Conservation (phyloP, 2,113 vertebrate species). For the Ophiodon elongatus region DNA sequence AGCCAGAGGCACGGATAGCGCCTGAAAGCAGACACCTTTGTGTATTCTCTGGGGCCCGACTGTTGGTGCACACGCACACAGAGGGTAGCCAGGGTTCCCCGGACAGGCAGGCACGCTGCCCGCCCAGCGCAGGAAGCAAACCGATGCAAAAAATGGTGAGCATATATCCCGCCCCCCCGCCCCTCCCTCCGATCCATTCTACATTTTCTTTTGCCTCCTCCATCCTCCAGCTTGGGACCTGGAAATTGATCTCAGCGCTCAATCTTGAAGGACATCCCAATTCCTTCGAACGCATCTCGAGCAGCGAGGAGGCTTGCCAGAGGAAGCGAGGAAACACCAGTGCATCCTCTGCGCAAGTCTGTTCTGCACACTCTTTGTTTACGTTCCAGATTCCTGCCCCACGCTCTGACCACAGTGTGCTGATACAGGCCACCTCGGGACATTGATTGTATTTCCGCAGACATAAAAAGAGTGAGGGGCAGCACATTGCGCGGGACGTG, state of each 20-base stretch:
- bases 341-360: background rate
- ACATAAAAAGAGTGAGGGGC: constrained; percentile 59
- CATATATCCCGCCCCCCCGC: background rate
- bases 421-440: constrained; percentile 58
- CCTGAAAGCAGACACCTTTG: constrained; percentile 70
- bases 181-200: background rate
- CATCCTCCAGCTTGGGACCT: background rate
- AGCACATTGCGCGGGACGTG: constrained; percentile 58
- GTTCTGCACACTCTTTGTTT: background rate
- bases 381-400: constrained; percentile 17
- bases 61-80: constrained; percentile 28
- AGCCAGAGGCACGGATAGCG: constrained; percentile 38
- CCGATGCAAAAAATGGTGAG: constrained; percentile 42
- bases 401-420: constrained; percentile 36
- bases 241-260: background rate
- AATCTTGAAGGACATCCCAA: background rate
- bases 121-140: constrained; percentile 28
- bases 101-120: constrained; percentile 50
- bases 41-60: constrained; percentile 40
- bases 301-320: background rate
- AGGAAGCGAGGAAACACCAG: background rate
- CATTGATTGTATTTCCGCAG: constrained; percentile 55
- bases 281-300: background rate
- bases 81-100: constrained; percentile 63
- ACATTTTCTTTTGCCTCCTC: background rate